Evolutionary conservation across 2,888 invertebrate genomes (phyloP).

Genomic region (Dromius quadrimaculatus): DNA sequence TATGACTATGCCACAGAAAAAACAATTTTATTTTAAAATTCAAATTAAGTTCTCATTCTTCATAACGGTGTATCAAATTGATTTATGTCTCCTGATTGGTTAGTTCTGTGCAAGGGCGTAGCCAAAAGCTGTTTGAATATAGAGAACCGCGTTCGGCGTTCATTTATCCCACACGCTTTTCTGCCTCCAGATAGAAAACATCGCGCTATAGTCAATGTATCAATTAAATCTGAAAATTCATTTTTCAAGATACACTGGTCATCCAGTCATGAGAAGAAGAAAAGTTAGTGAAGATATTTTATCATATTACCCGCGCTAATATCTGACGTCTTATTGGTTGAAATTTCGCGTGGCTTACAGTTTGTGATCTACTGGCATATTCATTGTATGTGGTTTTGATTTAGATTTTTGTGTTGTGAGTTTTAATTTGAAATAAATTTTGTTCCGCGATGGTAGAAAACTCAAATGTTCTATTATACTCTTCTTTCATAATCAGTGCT

Average conservation of each 20-base stretch:
- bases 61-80: slow-evolving; percentile 5
- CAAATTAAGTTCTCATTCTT: too few relatives aligned
- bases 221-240: background rate
- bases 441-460: slow-evolving; percentile 30
- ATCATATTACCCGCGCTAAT: slow-evolving; percentile 5
- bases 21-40: too few relatives aligned
- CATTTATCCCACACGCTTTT: background rate
- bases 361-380: slow-evolving; percentile 6
- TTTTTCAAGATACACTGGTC: background rate
- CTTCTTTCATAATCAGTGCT: slow-evolving; percentile 59
- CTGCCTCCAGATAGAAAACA: background rate
- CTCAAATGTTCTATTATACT: slow-evolving; percentile 56
- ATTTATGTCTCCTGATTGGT: background rate
- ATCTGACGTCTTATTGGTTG: background rate
- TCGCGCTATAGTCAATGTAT: background rate
- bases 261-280: background rate
- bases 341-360: background rate
- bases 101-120: background rate
- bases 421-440: slow-evolving; percentile 12
- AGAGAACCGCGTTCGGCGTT: background rate
- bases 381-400: slow-evolving; percentile 17
- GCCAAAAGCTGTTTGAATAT: slow-evolving; percentile 1
- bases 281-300: background rate
- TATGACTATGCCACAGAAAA: too few relatives aligned
- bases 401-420: slow-evolving; percentile 14